phyloP scores from a whole-genome alignment of 2,888 invertebrate species.

The Notodonta dromedarius region DNA sequence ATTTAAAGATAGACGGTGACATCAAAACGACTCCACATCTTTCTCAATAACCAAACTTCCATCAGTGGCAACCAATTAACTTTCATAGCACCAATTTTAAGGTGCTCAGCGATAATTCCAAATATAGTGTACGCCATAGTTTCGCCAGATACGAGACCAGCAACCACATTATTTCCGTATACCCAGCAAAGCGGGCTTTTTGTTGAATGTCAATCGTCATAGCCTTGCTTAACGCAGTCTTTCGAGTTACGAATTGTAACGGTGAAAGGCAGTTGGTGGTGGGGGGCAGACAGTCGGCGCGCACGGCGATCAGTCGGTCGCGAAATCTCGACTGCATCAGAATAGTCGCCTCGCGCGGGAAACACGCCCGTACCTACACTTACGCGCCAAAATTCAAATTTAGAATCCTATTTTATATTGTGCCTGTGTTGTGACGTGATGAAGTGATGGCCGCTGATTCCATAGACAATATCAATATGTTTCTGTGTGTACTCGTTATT shows the following conservation, averaged over 20 bases:
- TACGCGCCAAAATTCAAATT: slow-evolving; percentile 61
- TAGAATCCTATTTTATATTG: slow-evolving; percentile 26
- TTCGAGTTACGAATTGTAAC: slow-evolving; percentile 76
- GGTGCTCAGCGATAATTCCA: slow-evolving; percentile 25
- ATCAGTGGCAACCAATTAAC: neutral
- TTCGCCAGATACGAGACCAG: slow-evolving; percentile 25
- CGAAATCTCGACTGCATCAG: slow-evolving; percentile 51
- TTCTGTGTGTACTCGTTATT: slow-evolving; percentile 71
- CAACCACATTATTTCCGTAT: slow-evolving; percentile 69
- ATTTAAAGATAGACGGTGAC: too few species aligned
- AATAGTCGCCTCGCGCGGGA: slow-evolving; percentile 22
- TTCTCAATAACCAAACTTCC: too few species aligned
- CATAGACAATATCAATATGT: slow-evolving; percentile 69
- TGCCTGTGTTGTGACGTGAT: slow-evolving; percentile 58
- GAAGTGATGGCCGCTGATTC: slow-evolving; percentile 58
- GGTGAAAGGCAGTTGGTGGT: slow-evolving; percentile 65
- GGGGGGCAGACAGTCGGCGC: slow-evolving; percentile 51
- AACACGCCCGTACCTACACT: slow-evolving; percentile 58
- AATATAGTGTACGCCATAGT: slow-evolving; percentile 24
- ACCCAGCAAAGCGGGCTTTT: slow-evolving; percentile 58
- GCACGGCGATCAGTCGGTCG: slow-evolving; percentile 46
- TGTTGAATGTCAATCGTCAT: slow-evolving; percentile 81
- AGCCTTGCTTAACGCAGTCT: slow-evolving; percentile 79
- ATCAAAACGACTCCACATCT: neutral
- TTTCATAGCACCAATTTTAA: slow-evolving; percentile 8